These are phyloP conservation scores for Aricia artaxerxes DNA, from an alignment of 2,888 invertebrate genomes.

Conservation along the genomic window DNA sequence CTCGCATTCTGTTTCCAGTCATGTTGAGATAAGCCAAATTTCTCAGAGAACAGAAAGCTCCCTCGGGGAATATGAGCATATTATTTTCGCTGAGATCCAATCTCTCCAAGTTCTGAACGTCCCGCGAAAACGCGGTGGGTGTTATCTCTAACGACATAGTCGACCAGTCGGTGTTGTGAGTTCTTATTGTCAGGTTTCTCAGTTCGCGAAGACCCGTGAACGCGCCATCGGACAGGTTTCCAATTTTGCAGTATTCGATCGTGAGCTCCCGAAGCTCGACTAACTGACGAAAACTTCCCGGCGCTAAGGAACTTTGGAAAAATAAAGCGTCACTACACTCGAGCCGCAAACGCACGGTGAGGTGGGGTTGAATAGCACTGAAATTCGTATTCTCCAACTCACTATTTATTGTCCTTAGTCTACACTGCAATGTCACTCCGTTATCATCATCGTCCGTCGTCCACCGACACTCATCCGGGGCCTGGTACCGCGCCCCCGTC, in stretches of 20 bases:
- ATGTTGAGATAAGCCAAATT: constrained; percentile 88
- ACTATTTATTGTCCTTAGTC: constrained; percentile 88
- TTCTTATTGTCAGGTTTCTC: constrained; percentile 88
- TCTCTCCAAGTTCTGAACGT: constrained; percentile 85
- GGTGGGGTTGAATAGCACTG: constrained; percentile 90
- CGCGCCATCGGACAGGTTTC: constrained; percentile 90
- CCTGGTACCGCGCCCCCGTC: constrained; percentile 84
- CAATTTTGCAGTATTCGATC: constrained; percentile 91
- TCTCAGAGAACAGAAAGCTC: constrained; percentile 87
- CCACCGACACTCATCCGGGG: constrained; percentile 91
- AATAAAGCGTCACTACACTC: constrained; percentile 90
- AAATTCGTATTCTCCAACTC: constrained; percentile 91
- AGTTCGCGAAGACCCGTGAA: constrained; percentile 89
- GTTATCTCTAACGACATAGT: constrained; percentile 89
- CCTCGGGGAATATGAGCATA: constrained; percentile 89
- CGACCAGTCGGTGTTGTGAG: constrained; percentile 92
- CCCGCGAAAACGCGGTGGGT: constrained; percentile 86
- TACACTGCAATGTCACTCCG: constrained; percentile 86
- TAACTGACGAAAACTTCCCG: constrained; percentile 88
- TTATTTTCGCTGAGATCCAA: constrained; percentile 90
- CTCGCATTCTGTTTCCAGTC: constrained; percentile 88
- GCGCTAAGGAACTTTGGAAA: constrained; percentile 88
- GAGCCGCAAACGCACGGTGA: constrained; percentile 87
- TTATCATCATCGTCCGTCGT: constrained; percentile 84
- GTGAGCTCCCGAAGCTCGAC: constrained; percentile 88